Evolutionary conservation across 92 coral and sea anemone genomes (phyloP).

Genomic region (Galaxea fascicularis): DNA sequence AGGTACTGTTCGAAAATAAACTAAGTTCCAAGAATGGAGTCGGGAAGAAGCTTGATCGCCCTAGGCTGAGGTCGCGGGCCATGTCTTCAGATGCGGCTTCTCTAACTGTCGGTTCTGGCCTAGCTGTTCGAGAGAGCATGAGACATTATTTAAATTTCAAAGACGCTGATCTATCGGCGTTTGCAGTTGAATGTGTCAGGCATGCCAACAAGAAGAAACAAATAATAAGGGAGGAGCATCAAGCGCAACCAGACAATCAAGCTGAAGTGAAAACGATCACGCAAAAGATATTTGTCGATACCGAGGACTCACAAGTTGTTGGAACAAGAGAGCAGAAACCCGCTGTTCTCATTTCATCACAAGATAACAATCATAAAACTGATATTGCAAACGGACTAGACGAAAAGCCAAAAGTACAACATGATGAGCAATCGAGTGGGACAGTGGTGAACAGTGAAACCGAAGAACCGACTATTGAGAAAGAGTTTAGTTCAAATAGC

Average conservation of each 20-base stretch:
- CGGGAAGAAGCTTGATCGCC: conserved; percentile 11
- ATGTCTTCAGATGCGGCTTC: conserved; percentile 13
- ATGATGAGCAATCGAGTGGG: conserved; percentile 1
- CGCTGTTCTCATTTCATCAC: conserved; percentile 20
- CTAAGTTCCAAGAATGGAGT: neutral
- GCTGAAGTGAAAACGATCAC: neutral
- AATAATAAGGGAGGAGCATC: neutral
- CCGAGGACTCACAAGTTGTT: neutral
- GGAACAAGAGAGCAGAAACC: conserved; percentile 11
- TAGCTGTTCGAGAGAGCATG: conserved; percentile 65
- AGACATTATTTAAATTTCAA: conserved; percentile 68
- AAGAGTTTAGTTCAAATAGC: neutral
- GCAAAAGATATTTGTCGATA: neutral
- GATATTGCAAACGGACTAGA: neutral
- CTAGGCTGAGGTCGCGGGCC: neutral
- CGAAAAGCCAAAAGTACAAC: neutral
- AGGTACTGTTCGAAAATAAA: neutral
- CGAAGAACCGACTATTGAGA: neutral
- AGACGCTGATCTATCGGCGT: conserved; percentile 70
- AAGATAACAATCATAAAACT: conserved; percentile 8
- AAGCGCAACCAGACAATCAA: conserved; percentile 1
- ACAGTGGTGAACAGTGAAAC: neutral
- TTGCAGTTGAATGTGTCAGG: conserved; percentile 76
- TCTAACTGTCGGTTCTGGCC: neutral
- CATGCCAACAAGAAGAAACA: conserved; percentile 78